Conservation (phyloP, 2,888 invertebrate genomes). For the Disparrhopalites patrizii region DNA sequence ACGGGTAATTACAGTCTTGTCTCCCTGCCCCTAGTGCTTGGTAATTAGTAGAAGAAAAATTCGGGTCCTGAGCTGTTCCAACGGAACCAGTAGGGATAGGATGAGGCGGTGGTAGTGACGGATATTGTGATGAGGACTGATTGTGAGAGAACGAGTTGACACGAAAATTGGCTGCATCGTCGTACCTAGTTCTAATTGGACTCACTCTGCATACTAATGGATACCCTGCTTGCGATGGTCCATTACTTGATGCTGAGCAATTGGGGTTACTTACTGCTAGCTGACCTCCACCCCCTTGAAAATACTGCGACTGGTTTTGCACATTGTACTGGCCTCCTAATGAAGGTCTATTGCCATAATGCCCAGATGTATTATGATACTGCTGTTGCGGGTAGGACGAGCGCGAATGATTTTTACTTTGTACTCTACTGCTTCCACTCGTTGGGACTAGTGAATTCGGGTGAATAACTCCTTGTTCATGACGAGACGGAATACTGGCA, state of each 20-base stretch:
- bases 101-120: not conserved
- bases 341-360: slow-evolving; percentile 5
- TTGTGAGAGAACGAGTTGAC: not conserved
- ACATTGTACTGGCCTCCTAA: not conserved
- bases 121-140: not conserved
- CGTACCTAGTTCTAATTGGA: slow-evolving; percentile 25
- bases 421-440: slow-evolving; percentile 4
- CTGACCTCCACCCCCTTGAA: not conserved
- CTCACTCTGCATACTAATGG: slow-evolving; percentile 30
- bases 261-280: not conserved
- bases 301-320: slow-evolving; percentile 18
- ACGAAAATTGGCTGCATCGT: slow-evolving; percentile 11
- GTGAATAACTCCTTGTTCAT: not conserved
- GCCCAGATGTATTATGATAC: not conserved
- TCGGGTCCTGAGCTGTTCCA: slow-evolving; percentile 9
- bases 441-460: too few relatives aligned
- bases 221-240: not conserved
- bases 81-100: not conserved
- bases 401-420: slow-evolving; percentile 5
- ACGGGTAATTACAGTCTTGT: slow-evolving; percentile 24
- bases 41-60: not conserved
- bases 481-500: not conserved
- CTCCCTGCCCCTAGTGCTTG: slow-evolving; percentile 11
- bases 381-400: not conserved
- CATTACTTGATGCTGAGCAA: not conserved